Evolutionary conservation across 2,797 vertebrate genomes (phyloP).

Genomic region (Melanogrammus aeglefinus): DNA sequence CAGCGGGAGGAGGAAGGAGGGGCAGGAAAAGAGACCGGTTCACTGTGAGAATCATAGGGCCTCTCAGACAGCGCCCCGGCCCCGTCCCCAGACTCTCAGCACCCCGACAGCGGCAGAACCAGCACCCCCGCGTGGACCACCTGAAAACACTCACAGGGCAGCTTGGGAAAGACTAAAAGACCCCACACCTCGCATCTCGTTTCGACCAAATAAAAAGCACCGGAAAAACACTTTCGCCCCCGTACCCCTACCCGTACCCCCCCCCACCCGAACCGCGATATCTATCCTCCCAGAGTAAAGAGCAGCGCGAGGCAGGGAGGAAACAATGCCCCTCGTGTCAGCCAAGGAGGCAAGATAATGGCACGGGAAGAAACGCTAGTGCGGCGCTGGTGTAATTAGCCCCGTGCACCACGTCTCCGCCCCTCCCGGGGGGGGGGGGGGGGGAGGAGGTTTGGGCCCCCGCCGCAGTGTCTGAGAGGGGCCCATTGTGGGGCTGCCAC

Average conservation of each 20-base stretch:
- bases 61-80: constrained; percentile 94
- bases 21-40: constrained; percentile 97
- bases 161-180: background rate
- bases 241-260: no score
- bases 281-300: background rate
- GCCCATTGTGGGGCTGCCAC: constrained; percentile 26
- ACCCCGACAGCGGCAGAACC: background rate
- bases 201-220: background rate
- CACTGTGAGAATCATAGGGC: constrained; percentile 91
- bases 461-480: constrained; percentile 21
- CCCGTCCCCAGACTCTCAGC: constrained; percentile 82
- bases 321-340: constrained; percentile 23
- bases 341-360: constrained; percentile 20
- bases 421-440: constrained; percentile 19
- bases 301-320: constrained; percentile 3
- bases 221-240: background rate
- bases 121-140: background rate
- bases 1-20: constrained; percentile 78
- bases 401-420: constrained; percentile 23
- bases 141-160: background rate
- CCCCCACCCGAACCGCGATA: no score
- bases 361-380: constrained; percentile 16
- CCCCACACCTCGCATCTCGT: background rate
- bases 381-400: constrained; percentile 38
- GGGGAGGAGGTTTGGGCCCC: constrained; percentile 34